Conservation (phyloP, 2,113 vertebrate species). For the Saimiri boliviensis region DNA sequence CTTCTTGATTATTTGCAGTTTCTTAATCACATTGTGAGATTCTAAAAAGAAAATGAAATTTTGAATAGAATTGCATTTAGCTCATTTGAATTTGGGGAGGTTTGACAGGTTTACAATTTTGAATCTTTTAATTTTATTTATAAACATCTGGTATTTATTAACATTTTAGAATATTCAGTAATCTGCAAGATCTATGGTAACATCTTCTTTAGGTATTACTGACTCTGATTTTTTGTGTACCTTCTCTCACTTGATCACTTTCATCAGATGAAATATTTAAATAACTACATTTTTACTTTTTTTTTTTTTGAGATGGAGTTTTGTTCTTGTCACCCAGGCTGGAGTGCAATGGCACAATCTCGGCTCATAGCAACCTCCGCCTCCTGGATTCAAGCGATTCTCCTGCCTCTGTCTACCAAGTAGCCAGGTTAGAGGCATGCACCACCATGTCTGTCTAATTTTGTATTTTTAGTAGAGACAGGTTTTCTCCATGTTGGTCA, state of each 20-base stretch:
- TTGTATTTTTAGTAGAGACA: no score
- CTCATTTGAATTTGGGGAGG: background rate
- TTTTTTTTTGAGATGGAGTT: no score
- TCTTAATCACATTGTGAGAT: background rate
- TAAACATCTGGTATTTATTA: background rate
- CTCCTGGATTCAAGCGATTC: no score
- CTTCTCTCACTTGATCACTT: background rate
- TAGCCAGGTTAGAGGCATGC: no score
- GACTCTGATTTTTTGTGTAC: background rate
- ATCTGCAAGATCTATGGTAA: background rate
- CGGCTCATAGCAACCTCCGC: no score
- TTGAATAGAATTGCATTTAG: background rate
- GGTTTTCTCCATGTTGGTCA: no score
- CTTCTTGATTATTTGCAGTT: background rate
- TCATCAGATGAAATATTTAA: background rate
- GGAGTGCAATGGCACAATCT: no score
- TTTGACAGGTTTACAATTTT: background rate
- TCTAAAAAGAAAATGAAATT: background rate
- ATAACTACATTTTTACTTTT: background rate
- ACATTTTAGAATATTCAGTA: background rate
- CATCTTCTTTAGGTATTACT: background rate
- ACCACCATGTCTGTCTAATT: no score
- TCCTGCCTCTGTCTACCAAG: no score
- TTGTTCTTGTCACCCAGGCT: no score
- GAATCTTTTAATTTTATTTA: background rate